These are phyloP conservation scores for Geotrupes spiniger DNA, from an alignment of 2,888 invertebrate species.

Conservation along the genomic window DNA sequence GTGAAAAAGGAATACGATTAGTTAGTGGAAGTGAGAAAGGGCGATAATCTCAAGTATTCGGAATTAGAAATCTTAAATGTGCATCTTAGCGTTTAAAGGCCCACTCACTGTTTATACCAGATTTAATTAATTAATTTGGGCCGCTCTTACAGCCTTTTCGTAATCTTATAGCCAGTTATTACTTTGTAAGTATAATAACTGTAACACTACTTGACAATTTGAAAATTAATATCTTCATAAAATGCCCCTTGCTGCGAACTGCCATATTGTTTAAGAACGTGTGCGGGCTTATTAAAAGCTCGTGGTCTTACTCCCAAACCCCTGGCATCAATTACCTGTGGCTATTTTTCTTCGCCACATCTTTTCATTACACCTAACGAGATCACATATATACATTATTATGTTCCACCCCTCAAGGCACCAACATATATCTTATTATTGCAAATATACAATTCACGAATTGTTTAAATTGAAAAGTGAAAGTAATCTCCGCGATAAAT, in stretches of 20 bases:
- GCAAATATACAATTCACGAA: too few relatives aligned
- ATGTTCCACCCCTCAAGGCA: too few relatives aligned
- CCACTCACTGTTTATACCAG: constrained; percentile 50
- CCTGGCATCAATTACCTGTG: constrained; percentile 15
- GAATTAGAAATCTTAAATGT: constrained; percentile 34
- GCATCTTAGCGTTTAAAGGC: constrained; percentile 31
- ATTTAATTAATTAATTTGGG: constrained; percentile 53
- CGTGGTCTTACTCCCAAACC: constrained; percentile 40
- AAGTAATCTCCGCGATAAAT: neutral
- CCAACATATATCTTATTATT: too few relatives aligned
- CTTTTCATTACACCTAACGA: neutral
- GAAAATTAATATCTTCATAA: constrained; percentile 53
- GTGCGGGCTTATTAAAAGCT: constrained; percentile 48
- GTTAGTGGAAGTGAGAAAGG: constrained; percentile 6
- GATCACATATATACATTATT: neutral
- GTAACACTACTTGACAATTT: constrained; percentile 51
- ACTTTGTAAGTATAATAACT: constrained; percentile 51
- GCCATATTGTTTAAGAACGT: constrained; percentile 32
- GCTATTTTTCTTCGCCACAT: constrained; percentile 9
- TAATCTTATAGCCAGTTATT: constrained; percentile 50
- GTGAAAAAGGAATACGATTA: too few relatives aligned
- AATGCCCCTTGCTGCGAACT: constrained; percentile 46
- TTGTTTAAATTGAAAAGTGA: neutral
- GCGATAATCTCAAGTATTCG: constrained; percentile 22
- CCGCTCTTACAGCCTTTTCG: constrained; percentile 47